Conservation (phyloP, 2,888 invertebrate genomes). For the Stenotaenia linearis region DNA sequence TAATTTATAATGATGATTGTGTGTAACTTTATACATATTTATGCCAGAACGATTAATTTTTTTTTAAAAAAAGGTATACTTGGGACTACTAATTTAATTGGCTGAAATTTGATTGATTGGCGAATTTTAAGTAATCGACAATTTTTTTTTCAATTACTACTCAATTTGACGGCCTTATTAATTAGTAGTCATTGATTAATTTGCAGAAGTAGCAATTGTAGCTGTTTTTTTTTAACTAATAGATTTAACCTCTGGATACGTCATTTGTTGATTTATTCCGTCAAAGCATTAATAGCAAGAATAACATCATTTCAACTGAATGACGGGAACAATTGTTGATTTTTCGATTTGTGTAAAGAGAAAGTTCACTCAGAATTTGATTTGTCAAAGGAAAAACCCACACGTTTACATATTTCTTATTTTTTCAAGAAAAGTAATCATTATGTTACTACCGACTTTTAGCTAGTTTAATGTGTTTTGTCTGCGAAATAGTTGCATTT, state of each 20-base stretch:
- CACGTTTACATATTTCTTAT: neutral
- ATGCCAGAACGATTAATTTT: slow-evolving; percentile 16
- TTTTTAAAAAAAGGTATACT: neutral
- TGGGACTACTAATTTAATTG: neutral
- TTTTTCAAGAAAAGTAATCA: neutral
- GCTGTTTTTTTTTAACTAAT: neutral
- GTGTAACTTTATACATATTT: neutral
- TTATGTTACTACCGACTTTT: neutral
- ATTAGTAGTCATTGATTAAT: neutral
- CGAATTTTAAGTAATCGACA: too few relatives aligned
- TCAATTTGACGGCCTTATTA: neutral
- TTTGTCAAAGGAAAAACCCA: neutral
- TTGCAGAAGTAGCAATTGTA: neutral
- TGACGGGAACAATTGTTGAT: neutral
- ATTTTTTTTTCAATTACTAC: too few relatives aligned
- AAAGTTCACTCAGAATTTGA: slow-evolving; percentile 10
- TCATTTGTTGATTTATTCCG: neutral
- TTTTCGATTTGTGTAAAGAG: neutral
- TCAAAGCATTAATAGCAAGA: neutral
- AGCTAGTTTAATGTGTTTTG: neutral
- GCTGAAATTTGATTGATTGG: neutral
- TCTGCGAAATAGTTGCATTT: slow-evolving; percentile 7
- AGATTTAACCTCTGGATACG: slow-evolving; percentile 11
- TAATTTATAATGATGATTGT: slow-evolving; percentile 18
- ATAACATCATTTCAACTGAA: neutral